Evolutionary conservation across 53 echinoderm and acorn worm species (phyloP), one percentile per base, ranked within the genome.

Genomic region (Pentamera pediparva): DNA sequence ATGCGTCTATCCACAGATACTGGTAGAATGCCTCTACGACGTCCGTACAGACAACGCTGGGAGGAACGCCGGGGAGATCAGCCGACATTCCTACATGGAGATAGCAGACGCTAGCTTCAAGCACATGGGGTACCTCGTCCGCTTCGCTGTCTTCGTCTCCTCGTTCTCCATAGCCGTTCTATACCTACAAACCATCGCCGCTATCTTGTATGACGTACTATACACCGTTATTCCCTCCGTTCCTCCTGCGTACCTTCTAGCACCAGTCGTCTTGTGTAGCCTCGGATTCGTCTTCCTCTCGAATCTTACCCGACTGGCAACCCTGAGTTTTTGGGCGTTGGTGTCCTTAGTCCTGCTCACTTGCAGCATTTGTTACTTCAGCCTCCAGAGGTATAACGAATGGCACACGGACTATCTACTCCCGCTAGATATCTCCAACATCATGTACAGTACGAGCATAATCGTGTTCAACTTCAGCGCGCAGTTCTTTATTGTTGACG

Each of bases 1-100:
- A n/a, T n/a, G n/a, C n/a, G n/a, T n/a, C n/a, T n/a, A n/a, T 54
- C 10, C 33, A 64, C 65, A 64, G 65, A 64, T 64, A 0, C 65
- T 64, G 11, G 36, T 64, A 5, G 38, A 37, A 18, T 64, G 65
- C 10, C 65, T 64, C 12, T 64, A 37, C 40, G 38, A 35, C 7
- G 65, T 39, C 65, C 21, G 39, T 2, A 40, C 37, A 5, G 65
- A 38, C 5, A 40, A 64, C 20, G 10, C 20, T 13, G 21, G 21
- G 0, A 17, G 24, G 22, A 17, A 22, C 55, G 5, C 3, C 27
- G 11, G 21, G 21, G 0, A 10, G 10, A 17, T 55, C 24, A 28
- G 37, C 17, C 39, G 39, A 10, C 37, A 65, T 24, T 65, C 65
- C 0, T 65, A 65, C 65, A 65, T 65, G 65, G 65, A 65, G 11